Base-by-base conservation (phyloP, 2,113 vertebrate genomes). In the Chlamydotis undulata region DNA sequence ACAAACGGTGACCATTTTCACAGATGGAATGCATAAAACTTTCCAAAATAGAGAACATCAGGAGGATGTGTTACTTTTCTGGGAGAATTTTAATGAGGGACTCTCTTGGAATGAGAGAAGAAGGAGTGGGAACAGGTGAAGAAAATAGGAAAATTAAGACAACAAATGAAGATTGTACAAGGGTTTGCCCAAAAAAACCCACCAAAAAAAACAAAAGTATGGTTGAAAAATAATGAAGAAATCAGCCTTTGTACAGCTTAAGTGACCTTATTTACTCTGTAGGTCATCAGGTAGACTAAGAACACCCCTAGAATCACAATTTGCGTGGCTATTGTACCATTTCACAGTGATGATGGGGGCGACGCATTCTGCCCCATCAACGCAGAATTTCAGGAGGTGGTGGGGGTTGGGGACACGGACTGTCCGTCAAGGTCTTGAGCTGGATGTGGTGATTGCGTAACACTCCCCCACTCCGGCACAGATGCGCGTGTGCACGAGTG, bases 11-110 rank as follows among this genome's bases (percentile, higher is more conserved):
- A 97, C 90, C 61, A 71, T 96, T 93, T 90, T 93, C 70, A 95
- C 94, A 95, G 75, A 84, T 52, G 90, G 94, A 96, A 96, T 94
- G 96, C 90, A 89, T 86, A 93, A 79, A 94, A 61, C n/a, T 95
- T 95, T 96, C 89, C 28, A 8, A 94, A 94, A 87, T 21, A 23
- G 69, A 88, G 61, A 92, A 49, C 53, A 83, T 93, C 70, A 92
- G 91, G 92, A 97, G 85, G 89, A 91, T 92, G 77, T 94, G 88
- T 96, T 98, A 85, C 93, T 95, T 94, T 84, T 96, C 96, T 90
- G 91, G 87, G 55, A 87, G 16, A 93, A 90, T 74, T 92, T 89
- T 90, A 89, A 88, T 81, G 50, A 65, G 12, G 86, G 1, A 60
- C 41, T 74, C 21, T 89, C 57, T 79, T 90, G 10, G 65, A 90